Evolutionary conservation across 2,113 vertebrate genomes (phyloP).

Genomic region (Psammodynastes pulverulentus): DNA sequence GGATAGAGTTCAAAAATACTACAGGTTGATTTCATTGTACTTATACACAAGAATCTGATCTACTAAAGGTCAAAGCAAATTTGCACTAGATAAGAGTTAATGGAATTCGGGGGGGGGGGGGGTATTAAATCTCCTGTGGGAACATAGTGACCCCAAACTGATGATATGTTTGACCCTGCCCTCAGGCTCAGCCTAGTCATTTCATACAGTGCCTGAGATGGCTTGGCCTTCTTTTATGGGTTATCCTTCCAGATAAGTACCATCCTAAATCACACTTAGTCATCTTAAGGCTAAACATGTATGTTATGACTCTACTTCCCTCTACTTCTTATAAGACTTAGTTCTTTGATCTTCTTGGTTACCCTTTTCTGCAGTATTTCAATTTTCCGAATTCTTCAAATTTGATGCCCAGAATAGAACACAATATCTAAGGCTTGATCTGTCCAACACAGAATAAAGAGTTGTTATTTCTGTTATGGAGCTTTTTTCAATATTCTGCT

Average conservation of each 20-base stretch:
- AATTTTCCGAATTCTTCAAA: background rate
- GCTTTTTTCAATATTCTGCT: too few relatives aligned
- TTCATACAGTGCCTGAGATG: background rate
- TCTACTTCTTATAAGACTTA: background rate
- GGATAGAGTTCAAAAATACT: background rate
- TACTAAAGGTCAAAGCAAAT: background rate
- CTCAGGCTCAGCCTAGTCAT: background rate
- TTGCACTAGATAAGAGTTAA: background rate
- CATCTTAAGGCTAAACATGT: background rate
- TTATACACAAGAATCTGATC: background rate
- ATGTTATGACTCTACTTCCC: background rate
- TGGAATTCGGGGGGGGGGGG: background rate
- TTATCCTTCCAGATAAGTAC: background rate
- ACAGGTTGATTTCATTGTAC: background rate
- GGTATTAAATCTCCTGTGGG: background rate
- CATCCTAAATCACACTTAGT: background rate
- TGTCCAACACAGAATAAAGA: background rate
- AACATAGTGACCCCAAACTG: background rate
- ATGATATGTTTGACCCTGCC: background rate
- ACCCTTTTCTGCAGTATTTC: background rate
- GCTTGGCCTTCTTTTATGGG: background rate
- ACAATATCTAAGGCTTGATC: background rate
- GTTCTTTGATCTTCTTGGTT: background rate
- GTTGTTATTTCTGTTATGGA: background rate
- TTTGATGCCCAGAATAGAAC: background rate